Evolutionary conservation across 2,797 vertebrate genomes (phyloP).

Genomic region (Graptemys geographica): DNA sequence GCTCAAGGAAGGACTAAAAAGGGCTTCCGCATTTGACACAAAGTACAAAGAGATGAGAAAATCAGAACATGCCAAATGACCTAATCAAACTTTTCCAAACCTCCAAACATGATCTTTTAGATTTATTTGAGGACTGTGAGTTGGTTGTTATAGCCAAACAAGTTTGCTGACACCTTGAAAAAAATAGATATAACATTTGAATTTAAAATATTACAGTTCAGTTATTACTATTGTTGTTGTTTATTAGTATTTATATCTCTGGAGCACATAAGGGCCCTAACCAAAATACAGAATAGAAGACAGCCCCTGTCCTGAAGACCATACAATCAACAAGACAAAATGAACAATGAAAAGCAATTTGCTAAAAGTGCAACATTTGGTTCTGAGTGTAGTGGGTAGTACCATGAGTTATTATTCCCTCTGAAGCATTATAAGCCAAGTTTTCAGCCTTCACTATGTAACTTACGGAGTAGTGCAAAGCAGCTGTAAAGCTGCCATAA

Average conservation of each 20-base stretch:
- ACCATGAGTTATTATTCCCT: neutral
- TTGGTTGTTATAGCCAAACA: neutral
- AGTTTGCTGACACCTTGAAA: neutral
- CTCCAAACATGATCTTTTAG: neutral
- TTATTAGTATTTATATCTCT: neutral
- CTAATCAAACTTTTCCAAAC: neutral
- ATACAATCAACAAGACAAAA: neutral
- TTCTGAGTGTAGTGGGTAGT: neutral
- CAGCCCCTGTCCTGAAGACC: neutral
- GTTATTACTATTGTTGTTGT: neutral
- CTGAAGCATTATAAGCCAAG: neutral
- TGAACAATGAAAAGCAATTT: neutral
- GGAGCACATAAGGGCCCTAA: neutral
- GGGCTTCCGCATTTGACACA: neutral
- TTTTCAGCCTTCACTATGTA: neutral
- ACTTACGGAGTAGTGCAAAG: neutral
- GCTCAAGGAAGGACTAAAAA: neutral
- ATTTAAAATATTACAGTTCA: neutral
- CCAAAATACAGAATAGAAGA: neutral
- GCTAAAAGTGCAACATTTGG: neutral
- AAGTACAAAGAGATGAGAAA: neutral
- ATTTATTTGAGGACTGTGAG: accelerated
- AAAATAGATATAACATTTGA: neutral
- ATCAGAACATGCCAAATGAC: neutral
- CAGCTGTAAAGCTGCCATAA: neutral